Base-by-base conservation (phyloP, 2,888 invertebrate species). In the Lasioglossum villosulum region DNA sequence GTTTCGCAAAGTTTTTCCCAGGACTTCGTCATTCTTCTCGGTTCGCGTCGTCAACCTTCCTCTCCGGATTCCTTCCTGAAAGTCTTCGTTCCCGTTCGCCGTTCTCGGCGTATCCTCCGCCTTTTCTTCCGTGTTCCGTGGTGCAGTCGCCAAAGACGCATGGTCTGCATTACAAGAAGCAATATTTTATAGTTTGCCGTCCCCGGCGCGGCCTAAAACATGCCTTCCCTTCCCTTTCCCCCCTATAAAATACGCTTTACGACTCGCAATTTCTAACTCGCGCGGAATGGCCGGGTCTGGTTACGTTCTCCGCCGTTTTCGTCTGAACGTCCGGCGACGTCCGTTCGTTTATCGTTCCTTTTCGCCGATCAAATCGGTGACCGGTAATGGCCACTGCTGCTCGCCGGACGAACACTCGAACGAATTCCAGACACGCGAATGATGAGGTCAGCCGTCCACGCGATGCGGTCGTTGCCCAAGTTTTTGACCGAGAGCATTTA, bases 261-360 rank as follows among this genome's bases (percentile, higher is more conserved):
- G 92, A 92, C 89, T 90, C 86, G 90, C 93, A 93, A 94, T 94
- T 94, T 93, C 91, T 71, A 93, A 94, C 90, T 93, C 93, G 89
- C 89, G 86, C 88, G 91, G 93, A 91, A 93, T 85, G 77, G 78
- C 42, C 74, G 34, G 23, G 78, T 72, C 42, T 42, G 39, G 16
- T 45, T 52, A 52, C 37, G 19, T n/a, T 16, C 14, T 4, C 16
- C 45, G 70, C n/a, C 30, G 42, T 8, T 73, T 34, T 45, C 63
- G n/a, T 42, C 0, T 14, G 27, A 14, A 16, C 10, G 10, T 12
- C 30, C 73, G n/a, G 27, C 45, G 23, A 12, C 80, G 39, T 14
- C 16, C 66, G 66, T 78, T 72, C 66, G 66, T 78, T 75, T 37
- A 19, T 59, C 30, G 56, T 6, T 66, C 30, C 48, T 75, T 39